phyloP scores from a whole-genome alignment of 2,888 invertebrate genomes.

The Terebella lapidaria region DNA sequence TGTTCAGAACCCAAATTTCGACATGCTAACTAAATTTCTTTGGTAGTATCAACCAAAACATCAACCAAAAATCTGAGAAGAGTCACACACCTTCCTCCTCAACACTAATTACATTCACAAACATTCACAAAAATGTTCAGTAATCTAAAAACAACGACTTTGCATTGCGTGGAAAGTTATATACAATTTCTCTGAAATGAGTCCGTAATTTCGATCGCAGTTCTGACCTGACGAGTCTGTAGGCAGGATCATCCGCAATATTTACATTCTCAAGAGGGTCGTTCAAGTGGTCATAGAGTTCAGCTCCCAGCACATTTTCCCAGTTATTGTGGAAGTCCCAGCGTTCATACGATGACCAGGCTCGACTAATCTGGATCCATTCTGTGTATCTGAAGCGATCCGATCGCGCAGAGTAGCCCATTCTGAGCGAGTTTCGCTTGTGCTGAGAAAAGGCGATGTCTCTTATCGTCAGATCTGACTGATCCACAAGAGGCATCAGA shows the following conservation, averaged over 20 bases:
- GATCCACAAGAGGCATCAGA: conserved; percentile 25
- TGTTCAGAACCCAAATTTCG: too few relatives aligned
- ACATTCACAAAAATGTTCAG: too few relatives aligned
- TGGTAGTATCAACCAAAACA: too few relatives aligned
- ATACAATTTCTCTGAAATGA: background rate
- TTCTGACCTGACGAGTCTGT: background rate
- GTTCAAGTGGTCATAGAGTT: conserved; percentile 17
- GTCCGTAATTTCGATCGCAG: background rate
- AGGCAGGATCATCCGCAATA: background rate
- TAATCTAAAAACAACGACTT: background rate
- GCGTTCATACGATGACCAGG: background rate
- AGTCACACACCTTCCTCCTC: too few relatives aligned
- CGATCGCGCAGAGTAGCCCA: conserved; percentile 30
- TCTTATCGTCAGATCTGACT: conserved; percentile 12
- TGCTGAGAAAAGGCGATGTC: conserved; percentile 28
- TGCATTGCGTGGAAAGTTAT: background rate
- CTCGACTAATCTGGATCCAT: conserved; percentile 24
- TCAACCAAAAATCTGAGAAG: too few relatives aligned
- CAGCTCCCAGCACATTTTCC: conserved; percentile 1
- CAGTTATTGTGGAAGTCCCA: conserved; percentile 4
- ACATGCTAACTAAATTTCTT: too few relatives aligned
- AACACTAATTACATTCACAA: too few relatives aligned
- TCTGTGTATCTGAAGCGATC: conserved; percentile 30
- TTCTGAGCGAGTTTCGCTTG: conserved; percentile 5
- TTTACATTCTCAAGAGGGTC: conserved; percentile 18